Base-by-base conservation (phyloP, 2,797 vertebrate genomes). In the Cynodonichthys magdalenae region DNA sequence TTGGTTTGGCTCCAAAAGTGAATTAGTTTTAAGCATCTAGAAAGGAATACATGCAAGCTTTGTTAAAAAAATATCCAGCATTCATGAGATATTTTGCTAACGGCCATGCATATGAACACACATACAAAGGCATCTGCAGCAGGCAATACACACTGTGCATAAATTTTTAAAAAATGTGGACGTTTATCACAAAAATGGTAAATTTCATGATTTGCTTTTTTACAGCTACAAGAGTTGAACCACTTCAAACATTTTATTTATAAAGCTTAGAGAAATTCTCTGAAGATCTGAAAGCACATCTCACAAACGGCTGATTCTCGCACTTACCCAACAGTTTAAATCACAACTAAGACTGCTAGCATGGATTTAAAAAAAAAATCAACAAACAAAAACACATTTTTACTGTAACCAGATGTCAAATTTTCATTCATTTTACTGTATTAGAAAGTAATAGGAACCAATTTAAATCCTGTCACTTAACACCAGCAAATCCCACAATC, bases 401-500 rank as follows among this genome's bases (percentile, higher is more conserved):
- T 58, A 44, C 52, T 58, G 29, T 69, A 36, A 68, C 63, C 27
- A 53, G 27, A 64, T 51, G 53, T 69, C 7, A 53, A 48, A 63
- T 62, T 44, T 55, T 41, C 45, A 61, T 31, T 64, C 19, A 55
- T 75, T 69, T 59, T 14, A 28, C 45, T 50, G 20, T 31, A 68
- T 54, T 50, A 29, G 20, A 57, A 70, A 56, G 56, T 47, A 56
- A 60, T 50, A 6, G 12, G 51, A 34, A 53, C 49, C 15, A 42
- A 59, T 75, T 73, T 52, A 63, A 75, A 71, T 34, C 15, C n/a
- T 18, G 17, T 71, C 55, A 74, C 53, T 58, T 59, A 68, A 58
- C 59, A 31, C 53, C 28, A 14, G 61, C 6, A 67, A 69, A 81
- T 68, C 52, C 61, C 31, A 69, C 56, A 76, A 74, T 71, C 55